Conservation (phyloP, 2,113 vertebrate genomes). For the Nannospalax galili region DNA sequence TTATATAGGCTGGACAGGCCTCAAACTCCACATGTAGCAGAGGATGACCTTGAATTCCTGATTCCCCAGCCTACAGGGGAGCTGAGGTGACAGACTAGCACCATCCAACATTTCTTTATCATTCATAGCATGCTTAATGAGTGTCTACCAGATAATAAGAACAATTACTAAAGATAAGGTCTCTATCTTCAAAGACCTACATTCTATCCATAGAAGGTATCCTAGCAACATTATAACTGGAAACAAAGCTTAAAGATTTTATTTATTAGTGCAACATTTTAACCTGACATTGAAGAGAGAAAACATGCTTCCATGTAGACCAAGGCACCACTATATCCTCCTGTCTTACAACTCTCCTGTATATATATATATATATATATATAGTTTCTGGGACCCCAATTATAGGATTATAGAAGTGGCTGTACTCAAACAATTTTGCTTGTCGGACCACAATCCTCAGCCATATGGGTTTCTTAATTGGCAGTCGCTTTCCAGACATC, state of each 20-base stretch:
- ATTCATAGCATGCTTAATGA: background rate
- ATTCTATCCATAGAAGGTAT: background rate
- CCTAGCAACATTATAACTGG: background rate
- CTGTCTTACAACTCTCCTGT: background rate
- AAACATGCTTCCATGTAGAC: background rate
- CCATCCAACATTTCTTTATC: background rate
- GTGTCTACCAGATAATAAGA: background rate
- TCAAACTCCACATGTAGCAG: background rate
- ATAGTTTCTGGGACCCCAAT: background rate
- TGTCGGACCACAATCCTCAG: conserved; percentile 32
- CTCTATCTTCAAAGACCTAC: background rate
- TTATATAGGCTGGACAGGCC: background rate
- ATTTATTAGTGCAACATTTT: background rate
- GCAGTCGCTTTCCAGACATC: conserved; percentile 17
- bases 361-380: conserved; percentile 13
- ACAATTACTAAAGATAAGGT: background rate
- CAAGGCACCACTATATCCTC: background rate
- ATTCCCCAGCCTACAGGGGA: background rate
- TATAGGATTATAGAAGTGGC: background rate
- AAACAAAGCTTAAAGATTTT: background rate
- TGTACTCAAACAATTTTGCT: background rate
- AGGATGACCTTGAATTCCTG: background rate
- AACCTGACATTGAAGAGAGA: background rate
- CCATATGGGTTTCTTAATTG: conserved; percentile 58
- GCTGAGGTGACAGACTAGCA: background rate